phyloP scores from a whole-genome alignment of 2,113 vertebrate genomes.

The Acrocephalus kingi region DNA sequence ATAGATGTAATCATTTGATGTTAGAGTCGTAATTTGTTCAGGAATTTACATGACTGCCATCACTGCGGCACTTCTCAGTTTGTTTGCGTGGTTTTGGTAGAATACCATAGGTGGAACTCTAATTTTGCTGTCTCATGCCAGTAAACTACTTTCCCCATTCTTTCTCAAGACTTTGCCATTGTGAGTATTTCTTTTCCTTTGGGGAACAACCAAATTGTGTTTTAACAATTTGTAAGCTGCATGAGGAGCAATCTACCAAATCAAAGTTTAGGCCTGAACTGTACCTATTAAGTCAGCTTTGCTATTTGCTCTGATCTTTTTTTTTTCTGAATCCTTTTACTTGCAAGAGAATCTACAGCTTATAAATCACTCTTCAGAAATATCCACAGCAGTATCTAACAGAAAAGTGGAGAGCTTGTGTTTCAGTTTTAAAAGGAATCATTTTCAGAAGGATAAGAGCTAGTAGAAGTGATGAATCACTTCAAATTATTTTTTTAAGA shows the following conservation, averaged over 20 bases:
- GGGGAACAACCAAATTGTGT: not conserved
- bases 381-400: not conserved
- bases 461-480: not conserved
- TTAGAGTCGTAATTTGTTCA: not conserved
- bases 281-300: not conserved
- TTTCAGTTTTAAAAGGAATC: conserved; percentile 18
- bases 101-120: not conserved
- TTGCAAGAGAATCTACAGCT: not conserved
- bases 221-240: not conserved
- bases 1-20: not conserved
- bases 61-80: accelerated
- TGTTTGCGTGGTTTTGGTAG: not conserved
- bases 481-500: not conserved
- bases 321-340: not conserved
- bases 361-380: conserved; percentile 34
- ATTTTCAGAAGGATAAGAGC: conserved; percentile 24
- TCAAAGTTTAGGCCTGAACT: not conserved
- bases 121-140: not conserved
- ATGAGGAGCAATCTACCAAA: not conserved
- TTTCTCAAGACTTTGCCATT: not conserved
- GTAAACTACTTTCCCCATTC: not conserved
- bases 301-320: not conserved
- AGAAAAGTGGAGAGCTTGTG: not conserved
- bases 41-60: not conserved
- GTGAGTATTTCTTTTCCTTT: not conserved